Conservation (phyloP, 1,140 invertebrate genomes). For the Antheraea pernyi region DNA sequence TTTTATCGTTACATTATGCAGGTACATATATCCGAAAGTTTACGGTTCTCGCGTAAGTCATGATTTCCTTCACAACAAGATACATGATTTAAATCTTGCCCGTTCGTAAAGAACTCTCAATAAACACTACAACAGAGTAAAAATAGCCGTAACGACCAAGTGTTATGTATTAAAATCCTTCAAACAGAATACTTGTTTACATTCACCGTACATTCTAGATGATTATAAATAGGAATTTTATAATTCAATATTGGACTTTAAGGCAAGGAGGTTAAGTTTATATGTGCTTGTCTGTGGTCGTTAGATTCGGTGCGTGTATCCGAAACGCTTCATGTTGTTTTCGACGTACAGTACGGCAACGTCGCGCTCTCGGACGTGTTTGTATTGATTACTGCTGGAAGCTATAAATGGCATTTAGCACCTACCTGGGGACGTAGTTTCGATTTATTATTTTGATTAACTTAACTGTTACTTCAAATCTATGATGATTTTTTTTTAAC, state of each 20-base stretch:
- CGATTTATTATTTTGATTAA: background rate
- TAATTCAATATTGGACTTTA: background rate
- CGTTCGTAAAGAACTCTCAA: background rate
- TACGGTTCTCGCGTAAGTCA: background rate
- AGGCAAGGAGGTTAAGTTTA: background rate
- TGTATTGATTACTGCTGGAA: conserved; percentile 1
- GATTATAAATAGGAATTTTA: background rate
- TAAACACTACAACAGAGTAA: background rate
- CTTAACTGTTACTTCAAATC: background rate
- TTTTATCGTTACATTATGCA: too few species aligned
- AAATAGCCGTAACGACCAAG: background rate
- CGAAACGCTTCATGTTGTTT: background rate
- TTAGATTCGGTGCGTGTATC: background rate
- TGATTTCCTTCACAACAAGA: background rate
- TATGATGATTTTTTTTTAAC: too few species aligned
- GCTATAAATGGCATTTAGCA: background rate
- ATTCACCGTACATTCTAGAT: background rate
- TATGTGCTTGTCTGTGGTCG: background rate
- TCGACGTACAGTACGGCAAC: background rate
- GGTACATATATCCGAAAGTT: background rate
- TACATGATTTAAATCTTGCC: background rate
- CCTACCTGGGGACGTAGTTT: background rate
- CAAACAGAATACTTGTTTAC: background rate
- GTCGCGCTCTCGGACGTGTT: background rate
- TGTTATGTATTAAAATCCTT: background rate